phyloP scores from a whole-genome alignment of 1,140 invertebrate species.

The Hylyphantes graminicola region DNA sequence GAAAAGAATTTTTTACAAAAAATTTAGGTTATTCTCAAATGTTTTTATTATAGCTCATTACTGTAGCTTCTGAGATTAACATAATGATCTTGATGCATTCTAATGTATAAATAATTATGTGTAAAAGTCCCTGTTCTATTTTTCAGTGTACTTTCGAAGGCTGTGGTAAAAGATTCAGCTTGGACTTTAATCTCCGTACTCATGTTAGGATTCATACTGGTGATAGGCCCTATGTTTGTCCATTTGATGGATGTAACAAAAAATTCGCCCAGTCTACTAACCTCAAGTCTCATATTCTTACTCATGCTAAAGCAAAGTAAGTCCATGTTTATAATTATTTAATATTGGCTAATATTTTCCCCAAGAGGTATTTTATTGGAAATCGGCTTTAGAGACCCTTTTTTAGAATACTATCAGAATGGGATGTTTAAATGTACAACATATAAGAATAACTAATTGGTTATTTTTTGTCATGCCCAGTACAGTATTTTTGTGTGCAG shows the following conservation, averaged over 20 bases:
- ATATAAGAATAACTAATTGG: too few relatives aligned
- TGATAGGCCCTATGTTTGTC: conserved; percentile 96
- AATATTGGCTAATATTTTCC: background rate
- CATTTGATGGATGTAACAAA: conserved; percentile 97
- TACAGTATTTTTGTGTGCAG: too few relatives aligned
- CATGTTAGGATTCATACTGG: conserved; percentile 98
- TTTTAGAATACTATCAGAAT: too few relatives aligned
- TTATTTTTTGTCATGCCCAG: too few relatives aligned
- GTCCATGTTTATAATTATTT: conserved; percentile 10
- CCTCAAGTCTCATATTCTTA: conserved; percentile 97
- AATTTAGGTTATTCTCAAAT: too few relatives aligned
- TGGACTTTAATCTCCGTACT: conserved; percentile 95
- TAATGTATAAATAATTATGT: background rate
- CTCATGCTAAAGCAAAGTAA: conserved; percentile 91
- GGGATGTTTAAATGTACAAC: too few relatives aligned
- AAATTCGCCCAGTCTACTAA: conserved; percentile 99
- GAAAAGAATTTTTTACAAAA: too few relatives aligned
- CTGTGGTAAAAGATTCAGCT: conserved; percentile 96
- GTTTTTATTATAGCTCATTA: too few relatives aligned
- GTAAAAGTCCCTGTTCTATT: background rate
- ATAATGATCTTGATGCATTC: background rate
- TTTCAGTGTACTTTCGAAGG: conserved; percentile 99
- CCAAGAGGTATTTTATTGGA: too few relatives aligned
- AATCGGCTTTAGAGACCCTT: too few relatives aligned
- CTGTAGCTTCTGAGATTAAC: too few relatives aligned